Evolutionary conservation across 2,888 invertebrate species (phyloP), one percentile per base, ranked within the genome.

Genomic region (Orthosia cruda): DNA sequence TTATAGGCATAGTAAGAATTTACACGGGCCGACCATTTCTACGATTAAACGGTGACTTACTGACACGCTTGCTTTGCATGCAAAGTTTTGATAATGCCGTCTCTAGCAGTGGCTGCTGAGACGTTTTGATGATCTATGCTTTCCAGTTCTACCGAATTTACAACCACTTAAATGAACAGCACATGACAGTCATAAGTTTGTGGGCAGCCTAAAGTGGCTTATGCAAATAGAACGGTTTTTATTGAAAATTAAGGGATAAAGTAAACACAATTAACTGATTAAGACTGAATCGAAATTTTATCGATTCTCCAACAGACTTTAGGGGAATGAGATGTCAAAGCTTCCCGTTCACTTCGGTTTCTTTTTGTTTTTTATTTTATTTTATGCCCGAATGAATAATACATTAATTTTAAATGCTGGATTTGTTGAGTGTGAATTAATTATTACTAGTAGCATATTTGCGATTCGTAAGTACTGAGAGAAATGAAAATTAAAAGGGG

Each of bases 151-250:
- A 78, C 62, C 47, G 13, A 74, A 81, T 81, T 71, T 80, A 79
- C 47, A 16, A 23, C 65, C 57, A 61, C 69, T 79, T 71, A 79
- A 83, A 83, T 74, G 65, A 78, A 74, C 71, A 70, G 69, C 70
- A 32, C 58, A 64, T 71, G 54, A 62, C 68, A 77, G 55, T 78
- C 76, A 81, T 84, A 75, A 65, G 82, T 77, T 65, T 87, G 83
- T 71, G 63, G 50, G 18, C 65, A 45, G 81, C 89, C 88, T 89
- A 84, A 89, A 83, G 64, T 72, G 67, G 69, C 72, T 88, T 90
- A 92, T 91, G 90, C 87, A 89, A 91, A 92, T 92, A 70, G 45
- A 62, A 81, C 69, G 72, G 90, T 91, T 81, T 90, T 91, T 91
- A 92, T 90, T 88, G 88, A 86, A 89, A 89, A 86, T 91, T 90